Base-by-base conservation (phyloP, 2,113 vertebrate genomes). In the western clawed frog (Xenopus tropicalis) region DNA sequence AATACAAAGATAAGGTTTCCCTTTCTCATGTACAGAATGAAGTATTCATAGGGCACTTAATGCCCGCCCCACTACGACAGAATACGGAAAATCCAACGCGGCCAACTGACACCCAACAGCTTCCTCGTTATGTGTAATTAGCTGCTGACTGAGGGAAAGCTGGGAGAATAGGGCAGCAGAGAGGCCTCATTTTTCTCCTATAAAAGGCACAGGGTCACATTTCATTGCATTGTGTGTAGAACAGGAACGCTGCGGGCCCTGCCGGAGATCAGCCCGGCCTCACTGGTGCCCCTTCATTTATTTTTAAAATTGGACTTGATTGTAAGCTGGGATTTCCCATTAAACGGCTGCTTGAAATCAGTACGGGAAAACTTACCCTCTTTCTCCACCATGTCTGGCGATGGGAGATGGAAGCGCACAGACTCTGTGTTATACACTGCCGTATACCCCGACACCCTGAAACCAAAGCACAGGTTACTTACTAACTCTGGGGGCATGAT, bases 311-410 rank as follows among this genome's bases (percentile, higher is more conserved):
- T 37, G 29, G 6, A 37, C 10, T 37, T 37, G 29, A 37, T 37
- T 37, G 6, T 5, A 37, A 7, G 29, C 6, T 37, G 29, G 10
- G 29, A 37, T 37, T 37, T 37, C 29, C 29, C 29, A 29, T 29
- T n/a, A n/a, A n/a, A n/a, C n/a, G n/a, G n/a, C 1, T 17, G 14
- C 7, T 4, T 17, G 16, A 54, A 54, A 54, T 54, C 52, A 9
- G 46, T 48, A 48, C 16, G 11, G 11, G 12, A 11, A 23, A 61
- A 3, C 11, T 61, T 22, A 69, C 72, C 72, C 24, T 75, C 72
- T 13, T 75, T 75, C 16, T 69, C 43, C 54, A 69, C 66, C 72
- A 75, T 75, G 14, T 69, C 72, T 75, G 72, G 19, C n/a, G 72
- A 74, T 1, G 17, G 64, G 58, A 43, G 24, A 62, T 52, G 57